Base-by-base conservation (phyloP, 2,113 vertebrate species). In the Mohoua ochrocephala region DNA sequence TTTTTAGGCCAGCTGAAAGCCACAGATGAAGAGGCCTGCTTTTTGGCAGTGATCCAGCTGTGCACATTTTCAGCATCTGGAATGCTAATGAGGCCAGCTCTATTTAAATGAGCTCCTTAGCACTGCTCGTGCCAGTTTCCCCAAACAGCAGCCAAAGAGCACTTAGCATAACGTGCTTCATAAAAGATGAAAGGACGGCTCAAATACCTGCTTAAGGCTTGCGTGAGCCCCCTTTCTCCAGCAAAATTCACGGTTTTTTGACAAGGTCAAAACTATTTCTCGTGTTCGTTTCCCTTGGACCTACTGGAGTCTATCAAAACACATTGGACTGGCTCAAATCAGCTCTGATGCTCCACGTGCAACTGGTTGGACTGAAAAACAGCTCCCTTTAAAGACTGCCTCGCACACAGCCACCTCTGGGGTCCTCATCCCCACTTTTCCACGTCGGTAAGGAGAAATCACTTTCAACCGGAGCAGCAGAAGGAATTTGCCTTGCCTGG, bases 21-120 rank as follows among this genome's bases (percentile, higher is more conserved):
- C 87, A 70, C 82, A 94, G 79, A 93, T 73, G 91, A 97, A 89
- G 78, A 57, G 64, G 27, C 45, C 88, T 92, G 57, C 71, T 57
- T 91, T 95, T 78, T 68, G 95, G 97, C 93, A 87, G 85, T 10
- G 19, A 90, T 65, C 96, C 97, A 97, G 87, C 89, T 93, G 87
- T 91, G 85, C 91, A 95, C 78, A 95, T 91, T 97, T 97, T 93
- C 94, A 97, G 89, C 96, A 97, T 96, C 94, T 98, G 97, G 95
- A 97, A 97, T 93, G 92, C 87, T 95, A 97, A 97, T 89, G 93
- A 97, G 56, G 81, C 87, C 77, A 92, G 84, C 91, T 96, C 86
- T 93, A 68, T 95, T 93, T 94, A 98, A 97, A 96, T 91, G 71
- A 97, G 47, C 84, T 97, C 78, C 90, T 89, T 89, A 85, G 27